phyloP scores from a whole-genome alignment of 2,113 vertebrate species.

The Picathartes gymnocephalus region DNA sequence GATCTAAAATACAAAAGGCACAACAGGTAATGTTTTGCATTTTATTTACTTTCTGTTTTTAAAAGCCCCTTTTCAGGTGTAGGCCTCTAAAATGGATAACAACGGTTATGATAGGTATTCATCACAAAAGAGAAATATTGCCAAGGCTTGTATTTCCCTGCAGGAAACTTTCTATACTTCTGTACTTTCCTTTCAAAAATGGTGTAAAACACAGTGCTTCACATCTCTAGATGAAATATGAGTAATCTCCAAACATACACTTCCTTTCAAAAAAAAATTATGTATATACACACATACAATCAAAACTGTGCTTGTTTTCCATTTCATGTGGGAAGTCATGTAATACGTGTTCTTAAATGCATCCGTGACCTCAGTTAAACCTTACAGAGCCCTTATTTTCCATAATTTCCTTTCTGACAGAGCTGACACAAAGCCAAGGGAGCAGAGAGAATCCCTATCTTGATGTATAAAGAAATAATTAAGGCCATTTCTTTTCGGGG shows the following conservation, averaged over 20 bases:
- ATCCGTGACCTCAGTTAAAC: conserved; percentile 21
- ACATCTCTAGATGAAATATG: background rate
- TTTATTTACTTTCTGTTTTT: background rate
- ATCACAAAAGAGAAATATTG: background rate
- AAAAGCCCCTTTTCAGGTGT: background rate
- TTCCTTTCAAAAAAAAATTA: background rate
- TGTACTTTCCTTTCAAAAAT: background rate
- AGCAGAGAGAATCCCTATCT: background rate
- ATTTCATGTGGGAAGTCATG: background rate
- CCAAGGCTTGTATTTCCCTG: background rate
- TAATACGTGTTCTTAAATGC: background rate
- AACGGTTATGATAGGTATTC: background rate
- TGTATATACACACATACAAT: background rate
- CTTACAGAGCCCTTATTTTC: background rate
- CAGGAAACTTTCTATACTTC: background rate
- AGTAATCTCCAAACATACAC: background rate
- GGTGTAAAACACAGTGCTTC: background rate
- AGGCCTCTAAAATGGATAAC: background rate
- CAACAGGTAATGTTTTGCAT: background rate
- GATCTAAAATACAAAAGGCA: background rate
- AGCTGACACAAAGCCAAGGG: background rate
- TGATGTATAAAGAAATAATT: background rate
- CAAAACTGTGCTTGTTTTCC: background rate
- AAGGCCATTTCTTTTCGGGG: background rate
- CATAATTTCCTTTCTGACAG: background rate